Evolutionary conservation across 37 sponge, comb jelly and placozoan genomes (phyloP).

Genomic region (Beroe ovata): DNA sequence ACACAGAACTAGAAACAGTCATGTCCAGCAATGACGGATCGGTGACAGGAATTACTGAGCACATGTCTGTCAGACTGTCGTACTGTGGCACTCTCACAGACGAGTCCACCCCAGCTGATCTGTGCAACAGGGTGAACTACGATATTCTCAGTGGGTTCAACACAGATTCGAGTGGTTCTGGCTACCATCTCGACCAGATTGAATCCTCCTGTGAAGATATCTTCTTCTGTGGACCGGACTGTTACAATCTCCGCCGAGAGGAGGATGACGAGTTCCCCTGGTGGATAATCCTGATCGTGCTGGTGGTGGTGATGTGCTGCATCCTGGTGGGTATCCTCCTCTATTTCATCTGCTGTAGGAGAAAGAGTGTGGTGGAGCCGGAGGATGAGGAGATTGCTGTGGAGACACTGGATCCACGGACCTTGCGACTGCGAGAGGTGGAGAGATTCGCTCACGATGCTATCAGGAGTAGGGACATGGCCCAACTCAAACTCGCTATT

Average conservation of each 20-base stretch:
- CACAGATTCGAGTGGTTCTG: neutral
- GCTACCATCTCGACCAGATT: neutral
- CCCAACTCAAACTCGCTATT: constrained; percentile 13
- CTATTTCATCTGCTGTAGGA: neutral
- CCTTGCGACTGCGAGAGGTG: neutral
- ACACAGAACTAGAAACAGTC: neutral
- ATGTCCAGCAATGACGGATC: neutral
- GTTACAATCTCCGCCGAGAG: neutral
- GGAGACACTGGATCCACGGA: neutral
- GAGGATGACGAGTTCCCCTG: neutral
- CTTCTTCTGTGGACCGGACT: neutral
- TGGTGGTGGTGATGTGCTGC: neutral
- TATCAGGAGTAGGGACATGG: neutral
- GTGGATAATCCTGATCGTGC: constrained; percentile 25
- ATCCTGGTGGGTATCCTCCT: neutral
- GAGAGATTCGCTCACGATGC: neutral
- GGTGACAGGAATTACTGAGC: neutral
- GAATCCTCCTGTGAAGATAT: neutral
- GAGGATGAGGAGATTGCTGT: neutral
- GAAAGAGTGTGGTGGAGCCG: neutral
- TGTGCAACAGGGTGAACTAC: neutral
- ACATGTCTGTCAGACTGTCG: neutral
- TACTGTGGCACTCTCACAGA: constrained; percentile 3
- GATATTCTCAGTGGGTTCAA: neutral
- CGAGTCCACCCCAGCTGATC: neutral